phyloP scores from a whole-genome alignment of 2,113 vertebrate genomes.

The Collichthys lucidus region DNA sequence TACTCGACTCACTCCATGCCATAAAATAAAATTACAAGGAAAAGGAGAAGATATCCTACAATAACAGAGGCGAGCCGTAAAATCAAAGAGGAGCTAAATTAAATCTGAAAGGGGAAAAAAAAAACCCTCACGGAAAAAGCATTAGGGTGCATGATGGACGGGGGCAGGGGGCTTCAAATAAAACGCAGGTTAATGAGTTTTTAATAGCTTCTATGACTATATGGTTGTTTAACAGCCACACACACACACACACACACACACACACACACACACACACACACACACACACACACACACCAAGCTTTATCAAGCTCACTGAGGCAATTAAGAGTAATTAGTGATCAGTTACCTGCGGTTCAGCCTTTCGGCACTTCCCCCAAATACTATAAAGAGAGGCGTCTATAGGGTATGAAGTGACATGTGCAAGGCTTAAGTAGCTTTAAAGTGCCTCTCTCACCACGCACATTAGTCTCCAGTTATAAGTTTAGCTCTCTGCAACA shows the following conservation, averaged over 20 bases:
- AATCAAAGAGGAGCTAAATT: conserved; percentile 80
- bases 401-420: conserved; percentile 61
- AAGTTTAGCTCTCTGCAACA: conserved; percentile 65
- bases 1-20: conserved; percentile 72
- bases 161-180: conserved; percentile 72
- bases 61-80: conserved; percentile 79
- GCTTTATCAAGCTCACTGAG: conserved; percentile 44
- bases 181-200: conserved; percentile 79
- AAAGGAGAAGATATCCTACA: conserved; percentile 82
- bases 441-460: conserved; percentile 67
- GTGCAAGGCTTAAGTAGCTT: conserved; percentile 58
- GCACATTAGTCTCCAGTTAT: conserved; percentile 53
- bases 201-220: conserved; percentile 67
- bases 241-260: conserved; percentile 40
- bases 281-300: conserved; percentile 36
- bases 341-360: conserved; percentile 59
- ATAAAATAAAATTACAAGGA: conserved; percentile 84
- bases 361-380: conserved; percentile 46
- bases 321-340: conserved; percentile 70
- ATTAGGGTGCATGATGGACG: conserved; percentile 73
- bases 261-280: conserved; percentile 43
- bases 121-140: conserved; percentile 76
- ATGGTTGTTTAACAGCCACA: conserved; percentile 65
- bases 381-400: conserved; percentile 50
- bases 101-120: conserved; percentile 61